Evolutionary conservation across 2,888 invertebrate genomes (phyloP).

Genomic region (Xylophagus ater): DNA sequence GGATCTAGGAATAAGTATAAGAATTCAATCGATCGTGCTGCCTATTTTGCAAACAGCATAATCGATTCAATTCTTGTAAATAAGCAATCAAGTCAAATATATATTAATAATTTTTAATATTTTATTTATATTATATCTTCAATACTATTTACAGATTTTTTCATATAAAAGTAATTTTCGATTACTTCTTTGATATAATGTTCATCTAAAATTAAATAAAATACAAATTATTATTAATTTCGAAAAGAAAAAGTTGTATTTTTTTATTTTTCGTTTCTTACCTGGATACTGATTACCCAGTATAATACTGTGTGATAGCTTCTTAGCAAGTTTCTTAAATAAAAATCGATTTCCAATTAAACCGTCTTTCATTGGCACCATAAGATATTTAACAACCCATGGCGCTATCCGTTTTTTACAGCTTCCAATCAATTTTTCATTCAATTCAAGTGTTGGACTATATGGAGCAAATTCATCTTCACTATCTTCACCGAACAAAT

Average conservation of each 20-base stretch:
- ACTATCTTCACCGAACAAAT: slow-evolving; percentile 33
- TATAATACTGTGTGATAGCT: slow-evolving; percentile 27
- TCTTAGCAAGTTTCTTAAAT: slow-evolving; percentile 33
- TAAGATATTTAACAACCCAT: slow-evolving; percentile 33
- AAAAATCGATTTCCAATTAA: slow-evolving; percentile 32
- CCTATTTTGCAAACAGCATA: too few relatives aligned
- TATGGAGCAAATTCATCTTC: slow-evolving; percentile 31
- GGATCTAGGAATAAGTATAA: too few relatives aligned
- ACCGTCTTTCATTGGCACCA: slow-evolving; percentile 31
- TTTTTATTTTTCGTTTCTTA: slow-evolving; percentile 11
- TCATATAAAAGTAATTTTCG: slow-evolving; percentile 28
- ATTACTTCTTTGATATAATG: slow-evolving; percentile 25
- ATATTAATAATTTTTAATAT: slow-evolving; percentile 1
- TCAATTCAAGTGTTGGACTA: slow-evolving; percentile 32
- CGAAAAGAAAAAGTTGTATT: neutral
- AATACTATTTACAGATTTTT: slow-evolving; percentile 24
- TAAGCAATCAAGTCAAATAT: too few relatives aligned
- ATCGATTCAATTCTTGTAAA: too few relatives aligned
- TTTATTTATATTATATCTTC: slow-evolving; percentile 25
- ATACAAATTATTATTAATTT: neutral
- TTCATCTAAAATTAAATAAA: slow-evolving; percentile 22
- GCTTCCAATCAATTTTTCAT: slow-evolving; percentile 29
- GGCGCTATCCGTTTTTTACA: slow-evolving; percentile 33
- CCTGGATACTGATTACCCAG: slow-evolving; percentile 31
- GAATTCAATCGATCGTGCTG: too few relatives aligned